These are phyloP conservation scores for Cryptomyrus ogoouensis DNA, from an alignment of 2,113 vertebrate species.

Conservation along the genomic window DNA sequence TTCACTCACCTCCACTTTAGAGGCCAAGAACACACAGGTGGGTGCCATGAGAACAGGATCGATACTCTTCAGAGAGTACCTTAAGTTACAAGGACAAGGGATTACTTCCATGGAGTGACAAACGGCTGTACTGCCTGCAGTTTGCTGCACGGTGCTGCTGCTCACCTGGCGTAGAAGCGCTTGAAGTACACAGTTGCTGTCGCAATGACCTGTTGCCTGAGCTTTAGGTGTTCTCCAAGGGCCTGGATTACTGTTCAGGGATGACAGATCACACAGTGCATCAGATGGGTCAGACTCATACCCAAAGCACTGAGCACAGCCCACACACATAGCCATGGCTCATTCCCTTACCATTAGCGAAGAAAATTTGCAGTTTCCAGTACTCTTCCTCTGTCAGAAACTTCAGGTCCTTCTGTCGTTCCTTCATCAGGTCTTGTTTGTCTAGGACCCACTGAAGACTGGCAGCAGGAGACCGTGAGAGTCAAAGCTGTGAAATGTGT, in stretches of 20 bases:
- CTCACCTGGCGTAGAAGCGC: conserved; percentile 96
- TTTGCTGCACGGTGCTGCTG: background rate
- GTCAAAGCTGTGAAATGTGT: background rate
- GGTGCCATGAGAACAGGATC: conserved; percentile 99
- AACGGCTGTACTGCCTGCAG: background rate
- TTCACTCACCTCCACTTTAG: conserved; percentile 92
- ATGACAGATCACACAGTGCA: background rate
- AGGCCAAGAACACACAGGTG: conserved; percentile 98
- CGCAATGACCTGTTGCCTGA: conserved; percentile 98
- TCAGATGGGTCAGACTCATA: background rate
- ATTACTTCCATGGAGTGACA: background rate
- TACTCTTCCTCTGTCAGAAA: conserved; percentile 95
- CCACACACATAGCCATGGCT: background rate
- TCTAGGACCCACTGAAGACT: conserved; percentile 99
- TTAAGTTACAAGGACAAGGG: conserved; percentile 51
- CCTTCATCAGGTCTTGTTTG: conserved; percentile 96
- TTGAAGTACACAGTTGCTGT: conserved; percentile 99
- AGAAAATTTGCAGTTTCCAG: conserved; percentile 99
- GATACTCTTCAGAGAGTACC: conserved; percentile 98
- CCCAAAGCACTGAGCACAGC: background rate
- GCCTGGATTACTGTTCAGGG: conserved; percentile 87
- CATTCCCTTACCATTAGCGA: conserved; percentile 83
- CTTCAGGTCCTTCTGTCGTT: conserved; percentile 95
- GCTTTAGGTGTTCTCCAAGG: conserved; percentile 96
- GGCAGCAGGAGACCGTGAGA: conserved; percentile 32